Evolutionary conservation across 2,888 invertebrate species (phyloP), one percentile per base, ranked within the genome.

Genomic region (Melanostoma mellinum): DNA sequence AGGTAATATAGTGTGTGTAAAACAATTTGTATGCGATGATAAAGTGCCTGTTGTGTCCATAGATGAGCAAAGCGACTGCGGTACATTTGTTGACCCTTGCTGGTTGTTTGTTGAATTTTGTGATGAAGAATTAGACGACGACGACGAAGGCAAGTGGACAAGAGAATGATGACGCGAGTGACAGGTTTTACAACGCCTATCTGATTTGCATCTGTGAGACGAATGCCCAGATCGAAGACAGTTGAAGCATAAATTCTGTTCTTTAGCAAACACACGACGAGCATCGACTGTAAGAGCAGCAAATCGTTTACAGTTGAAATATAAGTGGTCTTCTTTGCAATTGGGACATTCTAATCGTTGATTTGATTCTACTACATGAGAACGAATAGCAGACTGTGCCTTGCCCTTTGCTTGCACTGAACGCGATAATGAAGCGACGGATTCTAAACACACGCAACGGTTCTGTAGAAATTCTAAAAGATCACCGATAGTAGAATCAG

Each of bases 381-480:
- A 71, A 30, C 77, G 73, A 69, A 58, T 53, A 2, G 5, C 52
- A 2, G 33, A 10, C 52, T 53, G 72, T n/a, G 4, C 9, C 30
- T 52, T 67, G 4, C n/a, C 30, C 10, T 33, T 30, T 44, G n/a
- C 4, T 53, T 10, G 36, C 5, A 10, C 5, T 5, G 42, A 32
- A 20, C 42, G 30, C 0, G n/a, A 32, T 2, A 33, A 6, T 1
- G 48, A 9, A 3, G 20, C 53, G 36, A 65, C 65, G 2, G 71
- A 36, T 65, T 81, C 82, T 10, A 74, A 44, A 30, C 67, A 40
- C 53, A 72, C 48, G 42, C 77, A 82, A 0, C 73, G 53, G 10
- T 61, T 53, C n/a, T 65, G 50, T 4, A 78, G 44, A 65, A 85
- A 79, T 0, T 42, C 50, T 4, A 79, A 44, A 8, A 85, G 50